Base-by-base conservation (phyloP, 2,888 invertebrate species). In the Chirona hameri region DNA sequence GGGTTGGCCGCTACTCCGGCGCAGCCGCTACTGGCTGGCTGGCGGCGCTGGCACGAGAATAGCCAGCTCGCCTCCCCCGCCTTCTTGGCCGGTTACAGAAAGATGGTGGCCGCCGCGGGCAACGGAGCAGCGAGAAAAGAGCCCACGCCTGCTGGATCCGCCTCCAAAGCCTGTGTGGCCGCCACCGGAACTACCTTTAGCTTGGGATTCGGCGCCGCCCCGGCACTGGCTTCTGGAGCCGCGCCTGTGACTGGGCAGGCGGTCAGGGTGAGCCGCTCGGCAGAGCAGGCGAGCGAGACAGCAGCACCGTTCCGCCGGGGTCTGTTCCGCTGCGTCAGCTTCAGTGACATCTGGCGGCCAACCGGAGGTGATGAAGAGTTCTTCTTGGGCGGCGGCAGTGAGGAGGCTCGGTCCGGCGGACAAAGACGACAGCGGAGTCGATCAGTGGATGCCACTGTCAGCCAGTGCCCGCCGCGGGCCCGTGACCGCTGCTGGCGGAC, bases 331-430 rank as follows among this genome's bases (percentile, higher is more conserved):
- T 76, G 39, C 21, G 39, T 76, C 76, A 76, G 76, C 76, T 76
- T 76, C 76, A 76, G 76, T 12, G 76, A 76, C 76, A 46, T 76
- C 76, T 76, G 76, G 76, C 76, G 76, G 76, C 76, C 39, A 24
- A 46, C 76, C 46, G 46, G 18, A 2, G 76, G 14, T 7, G 76
- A 76, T 24, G 76, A 21, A 18, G 24, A 76, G 76, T 46, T 39
- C 46, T 24, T 76, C 76, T 39, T 76, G 39, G 31, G 18, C 72
- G 72, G 27, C 24, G 72, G 29, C 21, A 31, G 39, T 9, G 72
- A 18, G 29, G 27, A 27, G 69, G 1, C 69, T 27, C 27, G 14
- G 69, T 9, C 9, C 27, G 12, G 27, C 10, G 12, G 14, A 27
- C 27, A 10, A 1, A 18, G 15, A 12, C 15, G 15, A 52, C 52